A percentile compares a stretch with the other conserved stretches of the same genome.
phyloP scores from a whole-genome alignment of 2,888 invertebrate genomes.

The Phalera bucephala region DNA sequence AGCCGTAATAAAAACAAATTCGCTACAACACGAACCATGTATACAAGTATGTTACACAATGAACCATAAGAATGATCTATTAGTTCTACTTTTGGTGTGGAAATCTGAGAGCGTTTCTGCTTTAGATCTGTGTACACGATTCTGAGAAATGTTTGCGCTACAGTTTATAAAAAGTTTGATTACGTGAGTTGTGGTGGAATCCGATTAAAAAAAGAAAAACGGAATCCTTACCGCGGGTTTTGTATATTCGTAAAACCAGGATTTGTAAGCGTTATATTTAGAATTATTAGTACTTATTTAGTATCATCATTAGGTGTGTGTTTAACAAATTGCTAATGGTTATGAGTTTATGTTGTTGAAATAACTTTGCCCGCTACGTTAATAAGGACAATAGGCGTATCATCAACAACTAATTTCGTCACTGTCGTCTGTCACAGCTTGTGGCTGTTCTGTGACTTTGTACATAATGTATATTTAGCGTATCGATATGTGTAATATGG shows the following conservation, averaged over 20 bases:
- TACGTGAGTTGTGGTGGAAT: constrained; percentile 28
- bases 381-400: constrained; percentile 15
- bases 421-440: constrained; percentile 18
- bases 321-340: too few relatives aligned
- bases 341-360: too few relatives aligned
- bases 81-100: constrained; percentile 36
- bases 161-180: constrained; percentile 30
- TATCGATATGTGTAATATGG: constrained; percentile 30
- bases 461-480: constrained; percentile 40
- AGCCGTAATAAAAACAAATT: constrained; percentile 32
- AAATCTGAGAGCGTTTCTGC: constrained; percentile 30
- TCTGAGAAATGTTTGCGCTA: constrained; percentile 25
- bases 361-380: too few relatives aligned
- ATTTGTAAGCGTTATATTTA: too few relatives aligned
- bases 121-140: constrained; percentile 26
- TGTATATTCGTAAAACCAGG: too few relatives aligned
- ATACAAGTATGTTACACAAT: constrained; percentile 40
- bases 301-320: too few relatives aligned
- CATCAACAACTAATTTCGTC: constrained; percentile 26
- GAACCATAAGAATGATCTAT: constrained; percentile 29
- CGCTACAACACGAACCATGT: constrained; percentile 28
- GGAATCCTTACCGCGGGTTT: constrained; percentile 10
- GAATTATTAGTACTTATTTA: too few relatives aligned
- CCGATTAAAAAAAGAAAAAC: constrained; percentile 11
- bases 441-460: constrained; percentile 23